A percentile compares a stretch with the other conserved stretches of the same genome.
These are phyloP conservation scores for Trimorus sp. DNA, from an alignment of 2,888 invertebrate genomes.

Conservation along the genomic window DNA sequence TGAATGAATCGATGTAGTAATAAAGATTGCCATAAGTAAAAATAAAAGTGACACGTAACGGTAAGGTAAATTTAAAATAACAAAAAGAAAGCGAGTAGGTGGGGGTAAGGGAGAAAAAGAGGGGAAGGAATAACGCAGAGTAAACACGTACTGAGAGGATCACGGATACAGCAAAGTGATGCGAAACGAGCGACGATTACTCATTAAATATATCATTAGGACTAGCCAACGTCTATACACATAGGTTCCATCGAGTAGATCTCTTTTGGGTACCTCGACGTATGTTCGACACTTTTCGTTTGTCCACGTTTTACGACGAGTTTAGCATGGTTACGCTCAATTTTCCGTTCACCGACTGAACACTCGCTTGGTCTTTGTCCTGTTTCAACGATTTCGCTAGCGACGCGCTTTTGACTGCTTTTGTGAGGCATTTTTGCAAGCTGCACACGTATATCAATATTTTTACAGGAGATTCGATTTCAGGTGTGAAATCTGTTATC, in stretches of 20 bases:
- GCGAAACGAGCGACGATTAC: constrained; percentile 69
- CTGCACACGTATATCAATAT: too few species aligned
- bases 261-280: constrained; percentile 59
- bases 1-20: constrained; percentile 68
- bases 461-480: too few species aligned
- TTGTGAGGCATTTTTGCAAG: too few species aligned
- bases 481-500: too few species aligned
- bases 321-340: constrained; percentile 60
- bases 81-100: too few species aligned
- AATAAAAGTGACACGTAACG: constrained; percentile 62
- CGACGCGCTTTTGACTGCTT: too few species aligned
- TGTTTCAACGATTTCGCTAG: too few species aligned
- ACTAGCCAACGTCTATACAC: constrained; percentile 76
- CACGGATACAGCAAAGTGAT: constrained; percentile 6
- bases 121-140: constrained; percentile 16
- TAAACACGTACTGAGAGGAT: constrained; percentile 4
- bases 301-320: constrained; percentile 50
- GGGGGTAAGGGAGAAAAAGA: neutral
- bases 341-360: constrained; percentile 1
- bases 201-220: constrained; percentile 78
- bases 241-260: constrained; percentile 65
- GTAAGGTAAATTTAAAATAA: constrained; percentile 66
- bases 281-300: constrained; percentile 39
- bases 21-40: constrained; percentile 67
- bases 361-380: neutral